Percentiles rank a stretch among this genome's conserved stretches.
These are phyloP conservation scores for Drosophila repletoides DNA, from an alignment of 1,140 invertebrate species.

Conservation along the genomic window DNA sequence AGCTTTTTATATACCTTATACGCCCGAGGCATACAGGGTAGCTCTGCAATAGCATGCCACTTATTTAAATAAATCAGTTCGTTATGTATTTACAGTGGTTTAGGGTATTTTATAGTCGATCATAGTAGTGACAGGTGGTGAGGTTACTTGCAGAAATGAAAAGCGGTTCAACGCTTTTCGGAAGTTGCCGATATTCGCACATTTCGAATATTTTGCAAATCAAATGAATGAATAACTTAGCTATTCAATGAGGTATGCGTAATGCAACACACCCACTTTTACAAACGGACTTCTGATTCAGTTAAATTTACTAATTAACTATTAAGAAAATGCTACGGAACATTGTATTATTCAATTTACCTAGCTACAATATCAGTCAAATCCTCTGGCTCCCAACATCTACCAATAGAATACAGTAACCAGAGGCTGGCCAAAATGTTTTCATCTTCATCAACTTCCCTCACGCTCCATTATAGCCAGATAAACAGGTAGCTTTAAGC, in stretches of 20 bases:
- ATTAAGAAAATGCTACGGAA: too few species aligned
- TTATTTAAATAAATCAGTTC: not conserved
- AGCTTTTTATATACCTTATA: slow-evolving; percentile 1
- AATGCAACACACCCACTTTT: slow-evolving; percentile 31
- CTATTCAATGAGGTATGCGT: not conserved
- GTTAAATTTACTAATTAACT: too few species aligned
- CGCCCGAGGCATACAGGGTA: not conserved
- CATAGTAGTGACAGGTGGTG: not conserved
- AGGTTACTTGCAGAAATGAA: slow-evolving; percentile 25
- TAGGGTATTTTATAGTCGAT: not conserved
- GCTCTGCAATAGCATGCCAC: not conserved
- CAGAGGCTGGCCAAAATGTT: too few species aligned
- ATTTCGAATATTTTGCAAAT: slow-evolving; percentile 28
- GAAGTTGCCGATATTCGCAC: slow-evolving; percentile 15
- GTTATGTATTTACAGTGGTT: not conserved
- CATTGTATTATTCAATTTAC: too few species aligned
- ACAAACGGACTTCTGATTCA: not conserved
- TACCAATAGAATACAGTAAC: too few species aligned
- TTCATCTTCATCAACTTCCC: too few species aligned
- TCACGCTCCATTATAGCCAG: too few species aligned
- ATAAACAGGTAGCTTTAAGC: too few species aligned
- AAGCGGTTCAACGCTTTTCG: slow-evolving; percentile 46
- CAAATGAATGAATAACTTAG: slow-evolving; percentile 29
- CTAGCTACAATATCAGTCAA: too few species aligned
- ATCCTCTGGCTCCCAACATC: too few species aligned